Base-by-base conservation (phyloP, 2,113 vertebrate species). In the Xiphophorus couchianus region DNA sequence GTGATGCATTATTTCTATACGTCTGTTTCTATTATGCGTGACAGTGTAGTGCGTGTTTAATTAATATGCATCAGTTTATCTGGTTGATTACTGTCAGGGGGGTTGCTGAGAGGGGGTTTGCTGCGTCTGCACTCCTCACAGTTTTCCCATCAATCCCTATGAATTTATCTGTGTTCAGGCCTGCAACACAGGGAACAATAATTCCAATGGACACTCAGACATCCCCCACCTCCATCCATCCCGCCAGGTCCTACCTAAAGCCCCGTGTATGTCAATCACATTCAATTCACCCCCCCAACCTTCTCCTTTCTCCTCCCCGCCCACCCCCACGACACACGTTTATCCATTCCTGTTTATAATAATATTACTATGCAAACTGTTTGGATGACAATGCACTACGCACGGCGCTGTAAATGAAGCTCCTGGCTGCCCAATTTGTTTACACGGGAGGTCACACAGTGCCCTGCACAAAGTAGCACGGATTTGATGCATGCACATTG, bases 201-300 rank as follows among this genome's bases (percentile, higher is more conserved):
- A 93, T 91, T 93, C 88, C 86, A 89, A 89, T 91, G 86, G 90
- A 93, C 87, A 89, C 86, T 80, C 88, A 93, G 88, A 90, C 90
- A 85, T 74, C 71, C 86, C 87, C 63, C 73, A 75, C 91, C 84
- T 82, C 89, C 87, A 44, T 67, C 65, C 37, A 88, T 78, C 84
- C 88, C 80, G 82, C 88, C 85, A 86, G 83, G 88, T 92, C 90
- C 85, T 90, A 39, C 84, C 91, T 88, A 85, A 90, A 93, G 42
- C 27, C 84, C 91, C 80, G 93, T 82, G 88, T 90, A 93, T 94
- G 94, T 95, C 94, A 95, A 94, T 94, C 91, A 92, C 89, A 93
- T 90, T 88, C 92, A 87, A 87, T 89, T 89, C 90, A 86, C 89
- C 88, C 51, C 51, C 44, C 17, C 44, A 48, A 10, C 51, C 90